Percentiles rank a stretch among this genome's conserved stretches.
Conservation (phyloP, 2,888 invertebrate species). For the Liodrosophila aerea region DNA sequence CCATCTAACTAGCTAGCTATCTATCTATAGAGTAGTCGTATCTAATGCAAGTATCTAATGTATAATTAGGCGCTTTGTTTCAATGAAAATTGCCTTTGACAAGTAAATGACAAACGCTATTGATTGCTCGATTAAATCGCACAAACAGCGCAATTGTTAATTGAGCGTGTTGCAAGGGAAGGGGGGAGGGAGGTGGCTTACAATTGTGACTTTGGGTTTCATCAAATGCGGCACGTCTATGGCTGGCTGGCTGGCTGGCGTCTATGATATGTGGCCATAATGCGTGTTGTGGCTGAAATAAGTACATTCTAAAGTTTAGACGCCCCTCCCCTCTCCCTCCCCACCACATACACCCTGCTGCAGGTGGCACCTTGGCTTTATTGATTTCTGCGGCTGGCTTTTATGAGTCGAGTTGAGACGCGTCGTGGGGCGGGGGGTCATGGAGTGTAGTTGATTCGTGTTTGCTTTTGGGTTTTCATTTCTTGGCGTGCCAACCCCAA, state of each 20-base stretch:
- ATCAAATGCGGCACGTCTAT: constrained; percentile 56
- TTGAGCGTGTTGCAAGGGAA: constrained; percentile 33
- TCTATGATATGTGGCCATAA: constrained; percentile 71
- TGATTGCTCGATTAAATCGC: constrained; percentile 75
- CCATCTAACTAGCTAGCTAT: background rate
- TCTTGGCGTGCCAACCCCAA: constrained; percentile 54
- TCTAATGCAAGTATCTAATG: constrained; percentile 29
- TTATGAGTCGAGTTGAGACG: constrained; percentile 66
- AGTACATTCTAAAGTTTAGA: constrained; percentile 67
- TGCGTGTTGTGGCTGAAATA: constrained; percentile 67
- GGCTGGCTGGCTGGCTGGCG: no score
- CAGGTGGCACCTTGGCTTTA: constrained; percentile 78
- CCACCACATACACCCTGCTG: background rate
- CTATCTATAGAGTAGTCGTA: background rate
- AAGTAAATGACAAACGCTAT: constrained; percentile 72
- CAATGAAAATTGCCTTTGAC: constrained; percentile 69
- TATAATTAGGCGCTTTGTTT: constrained; percentile 64
- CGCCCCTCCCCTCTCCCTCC: background rate
- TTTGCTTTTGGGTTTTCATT: constrained; percentile 26
- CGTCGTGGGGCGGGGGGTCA: constrained; percentile 28
- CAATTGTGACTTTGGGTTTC: constrained; percentile 32
- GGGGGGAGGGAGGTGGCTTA: background rate
- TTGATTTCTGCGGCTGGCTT: constrained; percentile 78
- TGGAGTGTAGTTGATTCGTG: constrained; percentile 23
- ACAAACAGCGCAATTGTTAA: constrained; percentile 65